Evolutionary conservation across 2,888 invertebrate genomes (phyloP).

Genomic region (Zeuzera pyrina): DNA sequence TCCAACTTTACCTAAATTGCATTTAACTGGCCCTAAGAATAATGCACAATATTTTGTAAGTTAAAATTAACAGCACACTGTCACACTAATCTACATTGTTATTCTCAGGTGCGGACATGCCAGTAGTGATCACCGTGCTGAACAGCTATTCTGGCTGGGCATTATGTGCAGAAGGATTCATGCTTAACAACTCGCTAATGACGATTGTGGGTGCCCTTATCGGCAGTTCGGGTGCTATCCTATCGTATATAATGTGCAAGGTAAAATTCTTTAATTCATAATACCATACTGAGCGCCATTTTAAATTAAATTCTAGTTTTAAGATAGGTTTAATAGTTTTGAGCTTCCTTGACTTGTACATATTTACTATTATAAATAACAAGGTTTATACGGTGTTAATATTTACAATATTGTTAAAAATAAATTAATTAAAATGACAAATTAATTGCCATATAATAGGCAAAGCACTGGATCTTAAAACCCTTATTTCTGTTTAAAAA

Average conservation of each 20-base stretch:
- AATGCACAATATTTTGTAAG: no score
- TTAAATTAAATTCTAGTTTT: not conserved
- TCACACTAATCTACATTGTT: no score
- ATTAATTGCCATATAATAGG: no score
- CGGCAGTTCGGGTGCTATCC: slow-evolving; percentile 92
- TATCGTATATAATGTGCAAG: slow-evolving; percentile 96
- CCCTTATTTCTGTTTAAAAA: no score
- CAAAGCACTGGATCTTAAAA: no score
- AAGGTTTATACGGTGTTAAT: not conserved
- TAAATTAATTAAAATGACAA: no score
- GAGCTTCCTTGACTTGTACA: no score
- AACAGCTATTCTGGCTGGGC: slow-evolving; percentile 97
- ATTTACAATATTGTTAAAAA: no score
- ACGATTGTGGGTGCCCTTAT: slow-evolving; percentile 93
- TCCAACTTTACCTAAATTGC: no score
- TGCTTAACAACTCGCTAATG: slow-evolving; percentile 94
- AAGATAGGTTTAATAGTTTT: no score
- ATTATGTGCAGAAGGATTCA: slow-evolving; percentile 93
- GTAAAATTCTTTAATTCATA: slow-evolving; percentile 43
- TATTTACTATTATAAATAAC: not conserved
- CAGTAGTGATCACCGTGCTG: slow-evolving; percentile 92
- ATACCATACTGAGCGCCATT: not conserved
- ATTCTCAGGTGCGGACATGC: slow-evolving; percentile 88
- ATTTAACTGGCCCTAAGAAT: no score
- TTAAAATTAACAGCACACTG: no score